These are phyloP conservation scores for Sicus ferrugineus DNA, from an alignment of 2,888 invertebrate species.

Conservation along the genomic window DNA sequence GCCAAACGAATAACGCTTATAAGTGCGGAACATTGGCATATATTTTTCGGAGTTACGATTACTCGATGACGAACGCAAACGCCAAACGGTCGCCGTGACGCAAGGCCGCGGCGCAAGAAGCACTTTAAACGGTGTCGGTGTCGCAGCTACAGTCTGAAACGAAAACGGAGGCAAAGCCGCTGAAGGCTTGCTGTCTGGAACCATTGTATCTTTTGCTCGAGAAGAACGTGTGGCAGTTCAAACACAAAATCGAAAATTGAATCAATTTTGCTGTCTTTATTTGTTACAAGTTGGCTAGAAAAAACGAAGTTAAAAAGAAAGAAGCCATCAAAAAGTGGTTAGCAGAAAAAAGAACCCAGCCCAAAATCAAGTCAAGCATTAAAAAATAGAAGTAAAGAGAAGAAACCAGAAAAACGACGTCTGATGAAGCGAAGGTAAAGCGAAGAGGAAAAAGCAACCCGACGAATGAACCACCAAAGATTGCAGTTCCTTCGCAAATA, in stretches of 20 bases:
- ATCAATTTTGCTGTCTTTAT: neutral
- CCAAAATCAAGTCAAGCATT: constrained; percentile 58
- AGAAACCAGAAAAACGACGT: constrained; percentile 35
- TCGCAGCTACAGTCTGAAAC: constrained; percentile 19
- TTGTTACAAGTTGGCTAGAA: constrained; percentile 3
- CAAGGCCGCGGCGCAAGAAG: constrained; percentile 15
- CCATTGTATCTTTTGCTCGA: constrained; percentile 13
- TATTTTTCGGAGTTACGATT: constrained; percentile 8
- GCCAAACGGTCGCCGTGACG: constrained; percentile 1
- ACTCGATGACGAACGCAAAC: constrained; percentile 27
- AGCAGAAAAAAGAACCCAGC: constrained; percentile 50
- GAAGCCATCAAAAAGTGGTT: constrained; percentile 10
- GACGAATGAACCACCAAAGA: constrained; percentile 32
- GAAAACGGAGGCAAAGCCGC: constrained; percentile 5
- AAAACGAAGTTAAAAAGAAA: constrained; percentile 11
- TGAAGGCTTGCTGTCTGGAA: neutral
- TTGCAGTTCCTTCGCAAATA: constrained; percentile 8
- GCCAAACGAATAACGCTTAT: neutral
- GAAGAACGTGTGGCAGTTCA: neutral
- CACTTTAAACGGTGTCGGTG: constrained; percentile 23
- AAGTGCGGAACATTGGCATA: too few species aligned
- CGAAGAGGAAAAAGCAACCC: neutral
- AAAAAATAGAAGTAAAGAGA: constrained; percentile 31
- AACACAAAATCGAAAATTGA: neutral
- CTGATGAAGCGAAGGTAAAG: neutral